phyloP scores from a whole-genome alignment of 2,797 vertebrate species.

The Otolemur crassicaudatus region DNA sequence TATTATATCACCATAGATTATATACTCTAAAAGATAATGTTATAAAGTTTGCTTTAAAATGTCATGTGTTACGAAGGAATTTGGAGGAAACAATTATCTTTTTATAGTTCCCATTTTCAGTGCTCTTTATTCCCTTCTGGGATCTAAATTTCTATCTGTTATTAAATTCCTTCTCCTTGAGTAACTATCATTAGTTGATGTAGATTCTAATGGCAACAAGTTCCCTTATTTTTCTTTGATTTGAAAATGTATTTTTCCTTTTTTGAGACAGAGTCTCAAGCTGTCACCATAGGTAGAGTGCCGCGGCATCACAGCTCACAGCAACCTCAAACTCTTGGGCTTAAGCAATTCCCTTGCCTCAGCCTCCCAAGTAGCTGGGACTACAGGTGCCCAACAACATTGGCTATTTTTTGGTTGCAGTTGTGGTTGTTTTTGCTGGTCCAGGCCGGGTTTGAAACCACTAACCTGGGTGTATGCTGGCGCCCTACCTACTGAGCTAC shows the following conservation, averaged over 20 bases:
- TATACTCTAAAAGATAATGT: neutral
- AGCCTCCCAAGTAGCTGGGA: too few species aligned
- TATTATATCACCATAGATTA: neutral
- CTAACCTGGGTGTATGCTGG: too few species aligned
- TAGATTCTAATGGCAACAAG: neutral
- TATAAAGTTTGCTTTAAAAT: slow-evolving; percentile 14
- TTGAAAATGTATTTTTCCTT: neutral
- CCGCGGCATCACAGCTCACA: too few species aligned
- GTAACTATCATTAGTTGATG: neutral
- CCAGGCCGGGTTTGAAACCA: too few species aligned
- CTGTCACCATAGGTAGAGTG: too few species aligned
- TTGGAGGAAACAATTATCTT: neutral
- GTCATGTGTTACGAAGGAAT: neutral
- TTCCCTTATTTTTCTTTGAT: neutral
- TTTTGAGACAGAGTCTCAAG: too few species aligned
- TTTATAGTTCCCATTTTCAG: neutral
- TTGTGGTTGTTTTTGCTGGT: too few species aligned
- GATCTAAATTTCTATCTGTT: neutral
- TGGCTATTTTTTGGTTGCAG: too few species aligned
- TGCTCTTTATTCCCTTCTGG: slow-evolving; percentile 10
- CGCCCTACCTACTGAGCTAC: too few species aligned
- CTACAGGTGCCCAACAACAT: too few species aligned
- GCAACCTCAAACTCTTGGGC: too few species aligned
- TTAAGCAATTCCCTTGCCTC: too few species aligned
- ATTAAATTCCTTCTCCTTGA: neutral